A percentile compares a stretch with the other conserved stretches of the same genome.
These are phyloP conservation scores for Columba livia DNA, from an alignment of 2,113 vertebrate genomes.

Conservation along the genomic window DNA sequence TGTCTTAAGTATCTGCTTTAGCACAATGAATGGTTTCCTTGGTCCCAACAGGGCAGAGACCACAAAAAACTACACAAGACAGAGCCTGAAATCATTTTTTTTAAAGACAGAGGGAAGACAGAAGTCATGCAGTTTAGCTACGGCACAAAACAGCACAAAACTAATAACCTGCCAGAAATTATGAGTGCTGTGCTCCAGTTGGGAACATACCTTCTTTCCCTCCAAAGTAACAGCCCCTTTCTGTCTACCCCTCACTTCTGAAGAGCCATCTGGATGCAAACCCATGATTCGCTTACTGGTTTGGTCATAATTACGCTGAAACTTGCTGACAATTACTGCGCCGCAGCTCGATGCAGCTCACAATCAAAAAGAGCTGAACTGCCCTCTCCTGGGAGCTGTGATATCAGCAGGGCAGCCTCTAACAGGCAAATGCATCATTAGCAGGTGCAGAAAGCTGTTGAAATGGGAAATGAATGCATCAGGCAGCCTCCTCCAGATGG, in stretches of 20 bases:
- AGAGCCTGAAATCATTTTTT: background rate
- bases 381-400: slow-evolving; percentile 49
- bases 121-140: background rate
- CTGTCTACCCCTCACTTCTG: background rate
- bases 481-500: background rate
- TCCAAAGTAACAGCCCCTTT: background rate
- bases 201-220: background rate
- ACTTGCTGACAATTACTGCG: background rate
- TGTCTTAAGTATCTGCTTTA: background rate
- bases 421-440: background rate
- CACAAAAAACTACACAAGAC: accelerated
- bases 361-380: slow-evolving; percentile 7
- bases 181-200: background rate
- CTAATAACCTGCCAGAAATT: background rate
- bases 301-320: background rate
- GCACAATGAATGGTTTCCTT: accelerated
- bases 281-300: background rate
- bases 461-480: background rate
- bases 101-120: background rate
- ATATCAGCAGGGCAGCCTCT: slow-evolving; percentile 27
- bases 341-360: background rate
- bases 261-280: background rate
- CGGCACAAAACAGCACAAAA: background rate
- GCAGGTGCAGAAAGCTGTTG: background rate
- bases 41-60: background rate